These are phyloP conservation scores for Temnothorax nylanderi DNA, from an alignment of 1,140 invertebrate genomes.

Conservation along the genomic window DNA sequence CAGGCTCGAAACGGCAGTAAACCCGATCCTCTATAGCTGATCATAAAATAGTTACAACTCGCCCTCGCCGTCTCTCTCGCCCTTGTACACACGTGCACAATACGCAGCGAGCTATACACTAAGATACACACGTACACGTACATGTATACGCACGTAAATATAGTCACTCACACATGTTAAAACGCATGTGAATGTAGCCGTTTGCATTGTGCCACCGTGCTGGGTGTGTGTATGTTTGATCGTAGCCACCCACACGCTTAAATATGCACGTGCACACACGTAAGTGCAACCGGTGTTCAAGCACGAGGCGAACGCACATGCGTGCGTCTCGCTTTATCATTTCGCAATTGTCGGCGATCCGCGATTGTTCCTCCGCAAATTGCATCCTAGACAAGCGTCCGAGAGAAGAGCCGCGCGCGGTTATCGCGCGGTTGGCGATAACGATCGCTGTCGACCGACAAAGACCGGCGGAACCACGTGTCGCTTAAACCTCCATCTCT, in stretches of 20 bases:
- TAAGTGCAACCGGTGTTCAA: background rate
- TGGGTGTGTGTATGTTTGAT: background rate
- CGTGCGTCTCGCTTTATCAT: conserved; percentile 38
- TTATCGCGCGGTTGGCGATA: conserved; percentile 5
- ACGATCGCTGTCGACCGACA: conserved; percentile 15
- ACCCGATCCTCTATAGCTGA: conserved; percentile 48
- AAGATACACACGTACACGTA: background rate
- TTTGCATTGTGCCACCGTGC: background rate
- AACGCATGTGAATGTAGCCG: background rate
- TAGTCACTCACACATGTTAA: background rate
- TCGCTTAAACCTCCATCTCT: background rate
- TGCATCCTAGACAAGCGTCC: background rate
- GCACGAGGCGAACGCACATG: conserved; percentile 1
- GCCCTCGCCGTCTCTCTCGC: conserved; percentile 8
- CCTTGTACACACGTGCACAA: background rate
- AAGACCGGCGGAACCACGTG: background rate
- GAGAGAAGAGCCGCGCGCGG: background rate
- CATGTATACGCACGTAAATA: no score
- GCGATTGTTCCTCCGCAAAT: conserved; percentile 39
- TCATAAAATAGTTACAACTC: conserved; percentile 62
- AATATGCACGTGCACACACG: background rate
- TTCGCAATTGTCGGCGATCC: conserved; percentile 17
- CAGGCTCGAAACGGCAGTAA: conserved; percentile 56
- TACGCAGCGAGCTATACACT: background rate
- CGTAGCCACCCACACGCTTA: background rate